Percentiles rank a stretch among this genome's conserved stretches.
Conservation (phyloP, 2,113 vertebrate genomes). For the Thalassoma bifasciatum region DNA sequence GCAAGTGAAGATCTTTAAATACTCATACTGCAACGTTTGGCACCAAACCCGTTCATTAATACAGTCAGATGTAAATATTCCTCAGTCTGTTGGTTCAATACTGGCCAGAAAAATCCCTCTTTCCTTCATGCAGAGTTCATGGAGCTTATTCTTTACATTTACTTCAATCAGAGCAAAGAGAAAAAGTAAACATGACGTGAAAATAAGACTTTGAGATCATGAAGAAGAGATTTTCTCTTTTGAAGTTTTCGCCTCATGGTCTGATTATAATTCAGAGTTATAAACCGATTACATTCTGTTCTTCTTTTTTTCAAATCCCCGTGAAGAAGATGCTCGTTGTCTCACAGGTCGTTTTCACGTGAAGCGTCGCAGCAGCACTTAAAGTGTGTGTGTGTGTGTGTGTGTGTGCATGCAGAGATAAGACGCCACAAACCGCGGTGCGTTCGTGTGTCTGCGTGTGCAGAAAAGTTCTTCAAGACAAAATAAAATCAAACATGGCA, state of each 20-base stretch:
- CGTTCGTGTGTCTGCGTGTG: background rate
- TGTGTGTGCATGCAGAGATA: conserved; percentile 19
- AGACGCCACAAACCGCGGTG: background rate
- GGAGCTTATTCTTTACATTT: conserved; percentile 19
- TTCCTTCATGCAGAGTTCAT: background rate
- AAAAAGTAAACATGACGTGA: conserved; percentile 26
- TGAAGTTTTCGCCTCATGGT: background rate
- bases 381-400: too few relatives aligned
- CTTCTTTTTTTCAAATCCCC: too few relatives aligned
- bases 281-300: background rate
- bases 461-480: background rate
- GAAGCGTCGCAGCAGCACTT: conserved; percentile 14
- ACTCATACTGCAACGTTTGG: background rate
- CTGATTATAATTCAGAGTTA: background rate
- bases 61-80: background rate
- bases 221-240: too few relatives aligned
- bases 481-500: conserved; percentile 14
- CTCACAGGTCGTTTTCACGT: background rate
- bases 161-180: conserved; percentile 7
- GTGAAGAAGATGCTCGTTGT: too few relatives aligned
- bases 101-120: conserved; percentile 4
- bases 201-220: background rate
- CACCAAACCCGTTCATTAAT: too few relatives aligned
- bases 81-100: background rate
- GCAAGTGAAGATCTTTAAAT: background rate